phyloP scores from a whole-genome alignment of 1,140 invertebrate genomes.

The Zaprionus ornatus region DNA sequence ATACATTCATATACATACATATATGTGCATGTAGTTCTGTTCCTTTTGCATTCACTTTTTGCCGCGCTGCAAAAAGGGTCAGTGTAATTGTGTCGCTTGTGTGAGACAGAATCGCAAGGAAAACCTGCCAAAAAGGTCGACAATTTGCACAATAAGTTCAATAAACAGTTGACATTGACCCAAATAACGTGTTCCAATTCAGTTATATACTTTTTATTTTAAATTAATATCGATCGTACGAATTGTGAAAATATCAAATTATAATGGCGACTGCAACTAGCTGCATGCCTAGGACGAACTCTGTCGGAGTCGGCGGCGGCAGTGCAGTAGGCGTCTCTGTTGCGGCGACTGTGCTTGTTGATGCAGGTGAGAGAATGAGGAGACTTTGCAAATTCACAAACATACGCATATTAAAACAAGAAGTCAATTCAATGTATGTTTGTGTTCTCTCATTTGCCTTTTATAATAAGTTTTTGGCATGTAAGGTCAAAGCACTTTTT shows the following conservation, averaged over 20 bases:
- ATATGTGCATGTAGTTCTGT: not conserved
- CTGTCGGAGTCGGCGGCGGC: not conserved
- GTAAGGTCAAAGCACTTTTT: conserved; percentile 75
- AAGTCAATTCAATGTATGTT: not conserved
- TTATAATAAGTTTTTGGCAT: conserved; percentile 43
- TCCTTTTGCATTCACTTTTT: conserved; percentile 34
- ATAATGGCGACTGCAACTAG: conserved; percentile 47
- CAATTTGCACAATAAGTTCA: conserved; percentile 51
- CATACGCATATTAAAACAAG: conserved; percentile 6
- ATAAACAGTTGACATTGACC: conserved; percentile 67
- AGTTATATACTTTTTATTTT: no score
- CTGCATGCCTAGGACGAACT: conserved; percentile 39
- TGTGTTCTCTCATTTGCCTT: conserved; percentile 33
- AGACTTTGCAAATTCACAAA: not conserved
- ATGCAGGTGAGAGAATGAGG: conserved; percentile 44
- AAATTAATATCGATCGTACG: conserved; percentile 1
- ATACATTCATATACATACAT: not conserved
- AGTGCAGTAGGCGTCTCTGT: not conserved
- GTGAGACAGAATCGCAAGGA: conserved; percentile 5
- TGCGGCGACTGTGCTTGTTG: not conserved
- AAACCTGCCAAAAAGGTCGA: not conserved
- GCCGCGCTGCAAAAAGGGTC: conserved; percentile 11
- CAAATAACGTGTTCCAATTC: conserved; percentile 42
- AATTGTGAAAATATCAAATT: conserved; percentile 6
- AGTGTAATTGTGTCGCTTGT: conserved; percentile 19